Evolutionary conservation across 1,140 invertebrate species (phyloP).

Genomic region (Phenacoccus solenopsis): DNA sequence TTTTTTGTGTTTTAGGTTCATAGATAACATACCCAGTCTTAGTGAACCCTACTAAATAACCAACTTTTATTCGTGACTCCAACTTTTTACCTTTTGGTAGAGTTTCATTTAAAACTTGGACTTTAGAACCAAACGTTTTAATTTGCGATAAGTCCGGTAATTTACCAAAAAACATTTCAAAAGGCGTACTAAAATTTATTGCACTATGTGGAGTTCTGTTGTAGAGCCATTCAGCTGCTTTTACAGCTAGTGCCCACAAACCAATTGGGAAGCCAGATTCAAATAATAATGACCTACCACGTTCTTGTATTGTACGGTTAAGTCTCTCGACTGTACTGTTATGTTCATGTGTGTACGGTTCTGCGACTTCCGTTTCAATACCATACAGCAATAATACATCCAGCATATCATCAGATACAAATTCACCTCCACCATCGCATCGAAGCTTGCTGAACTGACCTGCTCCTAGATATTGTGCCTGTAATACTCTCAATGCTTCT

Average conservation of each 20-base stretch:
- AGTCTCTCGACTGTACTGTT: slow-evolving; percentile 32
- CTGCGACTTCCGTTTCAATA: slow-evolving; percentile 6
- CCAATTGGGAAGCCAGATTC: slow-evolving; percentile 29
- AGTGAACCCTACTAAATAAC: neutral
- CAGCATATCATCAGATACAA: neutral
- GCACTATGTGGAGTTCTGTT: slow-evolving; percentile 11
- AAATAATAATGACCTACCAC: slow-evolving; percentile 30
- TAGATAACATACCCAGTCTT: neutral
- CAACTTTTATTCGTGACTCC: neutral
- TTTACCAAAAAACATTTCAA: slow-evolving; percentile 29
- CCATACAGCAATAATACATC: neutral
- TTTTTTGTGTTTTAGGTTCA: neutral
- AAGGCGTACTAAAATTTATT: slow-evolving; percentile 24
- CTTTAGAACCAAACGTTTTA: slow-evolving; percentile 30
- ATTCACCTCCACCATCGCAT: slow-evolving; percentile 5
- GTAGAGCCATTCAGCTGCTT: neutral
- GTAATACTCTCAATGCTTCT: neutral
- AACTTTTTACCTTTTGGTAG: neutral
- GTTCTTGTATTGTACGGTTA: slow-evolving; percentile 32
- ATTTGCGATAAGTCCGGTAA: slow-evolving; percentile 28
- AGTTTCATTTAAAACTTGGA: slow-evolving; percentile 20
- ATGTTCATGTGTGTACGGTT: slow-evolving; percentile 26
- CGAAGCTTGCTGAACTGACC: neutral
- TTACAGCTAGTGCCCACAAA: slow-evolving; percentile 29
- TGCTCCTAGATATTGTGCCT: neutral